Percentiles rank a stretch among this genome's conserved stretches.
phyloP scores from a whole-genome alignment of 2,797 vertebrate genomes.

The Coluber constrictor region DNA sequence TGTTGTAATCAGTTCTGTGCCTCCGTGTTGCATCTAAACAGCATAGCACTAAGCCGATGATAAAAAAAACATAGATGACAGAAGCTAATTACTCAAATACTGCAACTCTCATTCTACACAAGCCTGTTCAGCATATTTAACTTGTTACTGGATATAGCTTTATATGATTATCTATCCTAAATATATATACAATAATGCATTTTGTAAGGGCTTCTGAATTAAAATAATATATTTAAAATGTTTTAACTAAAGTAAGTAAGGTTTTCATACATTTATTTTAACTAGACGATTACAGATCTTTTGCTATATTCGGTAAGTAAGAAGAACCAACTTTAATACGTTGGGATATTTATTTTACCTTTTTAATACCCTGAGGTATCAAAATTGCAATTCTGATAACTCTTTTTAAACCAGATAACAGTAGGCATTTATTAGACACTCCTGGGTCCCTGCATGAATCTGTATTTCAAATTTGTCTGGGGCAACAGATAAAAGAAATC shows the following conservation, averaged over 20 bases:
- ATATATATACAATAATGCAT: slow-evolving; percentile 30
- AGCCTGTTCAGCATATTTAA: background rate
- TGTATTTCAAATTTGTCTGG: background rate
- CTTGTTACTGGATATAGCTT: slow-evolving; percentile 22
- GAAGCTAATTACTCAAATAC: slow-evolving; percentile 17
- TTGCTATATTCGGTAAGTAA: background rate
- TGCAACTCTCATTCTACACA: slow-evolving; percentile 27
- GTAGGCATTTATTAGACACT: background rate
- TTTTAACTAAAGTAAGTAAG: slow-evolving; percentile 59
- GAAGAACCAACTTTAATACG: rapidly evolving
- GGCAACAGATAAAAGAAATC: background rate
- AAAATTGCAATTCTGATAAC: background rate
- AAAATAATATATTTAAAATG: slow-evolving; percentile 35
- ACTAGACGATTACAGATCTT: background rate
- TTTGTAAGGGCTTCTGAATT: slow-evolving; percentile 55
- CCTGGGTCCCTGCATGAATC: background rate
- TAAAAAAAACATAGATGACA: background rate
- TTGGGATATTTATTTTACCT: background rate
- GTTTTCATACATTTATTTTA: slow-evolving; percentile 39
- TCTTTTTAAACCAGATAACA: background rate
- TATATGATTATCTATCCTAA: slow-evolving; percentile 27
- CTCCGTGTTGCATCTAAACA: background rate
- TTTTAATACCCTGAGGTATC: background rate
- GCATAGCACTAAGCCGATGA: background rate
- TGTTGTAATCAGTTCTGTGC: background rate